Evolutionary conservation across 2,888 invertebrate species (phyloP).

Genomic region (Pseudeuparius sepicola): DNA sequence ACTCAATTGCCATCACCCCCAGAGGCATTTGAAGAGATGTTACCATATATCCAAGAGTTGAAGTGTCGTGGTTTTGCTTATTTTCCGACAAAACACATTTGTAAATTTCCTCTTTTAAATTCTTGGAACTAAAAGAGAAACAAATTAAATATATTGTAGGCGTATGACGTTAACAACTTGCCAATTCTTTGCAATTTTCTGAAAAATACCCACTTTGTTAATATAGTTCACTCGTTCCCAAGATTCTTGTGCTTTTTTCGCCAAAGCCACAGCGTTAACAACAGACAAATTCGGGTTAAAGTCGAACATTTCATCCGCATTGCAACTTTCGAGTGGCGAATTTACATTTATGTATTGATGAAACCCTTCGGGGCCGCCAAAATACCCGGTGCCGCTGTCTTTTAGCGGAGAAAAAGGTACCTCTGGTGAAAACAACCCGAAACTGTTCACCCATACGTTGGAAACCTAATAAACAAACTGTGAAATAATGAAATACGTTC

Average conservation of each 20-base stretch:
- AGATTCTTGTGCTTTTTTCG: constrained; percentile 39
- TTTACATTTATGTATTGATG: neutral
- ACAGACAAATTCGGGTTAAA: constrained; percentile 30
- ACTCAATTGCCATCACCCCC: constrained; percentile 30
- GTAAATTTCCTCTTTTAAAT: too few relatives aligned
- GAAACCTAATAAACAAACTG: constrained; percentile 33
- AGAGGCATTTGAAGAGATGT: constrained; percentile 24
- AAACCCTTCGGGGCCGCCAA: constrained; percentile 38
- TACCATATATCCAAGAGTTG: constrained; percentile 21
- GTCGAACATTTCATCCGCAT: neutral
- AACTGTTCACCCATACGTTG: constrained; percentile 47
- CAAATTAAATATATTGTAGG: too few relatives aligned
- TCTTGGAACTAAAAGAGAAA: too few relatives aligned
- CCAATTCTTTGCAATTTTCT: constrained; percentile 21
- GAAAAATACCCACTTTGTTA: constrained; percentile 24
- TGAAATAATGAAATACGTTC: neutral
- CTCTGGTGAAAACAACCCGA: constrained; percentile 42
- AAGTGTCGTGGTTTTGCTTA: constrained; percentile 8
- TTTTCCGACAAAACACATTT: too few relatives aligned
- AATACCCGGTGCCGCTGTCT: constrained; percentile 43
- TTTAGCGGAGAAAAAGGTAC: constrained; percentile 41
- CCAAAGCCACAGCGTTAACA: constrained; percentile 41
- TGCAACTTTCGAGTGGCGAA: neutral
- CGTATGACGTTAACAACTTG: neutral
- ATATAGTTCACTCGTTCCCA: constrained; percentile 29